These are phyloP conservation scores for Amblyopsis rosae DNA, from an alignment of 2,113 vertebrate genomes.

Conservation along the genomic window DNA sequence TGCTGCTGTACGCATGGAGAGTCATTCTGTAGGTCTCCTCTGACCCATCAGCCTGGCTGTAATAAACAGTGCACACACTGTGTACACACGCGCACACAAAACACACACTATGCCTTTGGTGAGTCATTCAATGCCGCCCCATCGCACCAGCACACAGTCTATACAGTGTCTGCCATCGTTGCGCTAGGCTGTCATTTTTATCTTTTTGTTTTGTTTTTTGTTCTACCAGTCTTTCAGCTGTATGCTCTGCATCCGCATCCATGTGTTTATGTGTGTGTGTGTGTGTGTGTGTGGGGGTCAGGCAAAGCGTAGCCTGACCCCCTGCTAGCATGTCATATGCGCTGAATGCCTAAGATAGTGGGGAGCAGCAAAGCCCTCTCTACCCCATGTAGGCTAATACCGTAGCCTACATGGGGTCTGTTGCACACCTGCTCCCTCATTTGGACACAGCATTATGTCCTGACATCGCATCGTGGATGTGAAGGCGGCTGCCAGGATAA, in stretches of 20 bases:
- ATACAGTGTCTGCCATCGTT: background rate
- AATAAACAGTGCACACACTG: too few species aligned
- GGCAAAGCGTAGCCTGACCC: background rate
- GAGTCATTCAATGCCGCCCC: slow-evolving; percentile 24
- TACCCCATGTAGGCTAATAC: too few species aligned
- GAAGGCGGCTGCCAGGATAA: too few species aligned
- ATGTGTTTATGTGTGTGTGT: slow-evolving; percentile 4
- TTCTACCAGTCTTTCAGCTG: too few species aligned
- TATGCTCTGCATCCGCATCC: background rate
- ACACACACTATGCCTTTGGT: slow-evolving; percentile 19
- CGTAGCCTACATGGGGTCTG: too few species aligned
- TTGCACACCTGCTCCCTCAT: too few species aligned
- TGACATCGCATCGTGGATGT: too few species aligned
- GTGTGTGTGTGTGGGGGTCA: slow-evolving; percentile 9
- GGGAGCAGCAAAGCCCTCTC: too few species aligned
- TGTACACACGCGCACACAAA: slow-evolving; percentile 17
- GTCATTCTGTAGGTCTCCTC: background rate
- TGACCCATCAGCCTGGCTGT: too few species aligned
- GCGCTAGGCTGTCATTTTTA: background rate
- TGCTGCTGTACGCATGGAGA: background rate
- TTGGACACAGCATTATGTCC: too few species aligned
- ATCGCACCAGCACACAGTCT: background rate
- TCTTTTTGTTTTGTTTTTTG: background rate
- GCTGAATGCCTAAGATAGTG: too few species aligned
- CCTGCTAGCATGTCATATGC: background rate